Base-by-base conservation (phyloP, 2,797 vertebrate species). In the Arvicola amphibius region DNA sequence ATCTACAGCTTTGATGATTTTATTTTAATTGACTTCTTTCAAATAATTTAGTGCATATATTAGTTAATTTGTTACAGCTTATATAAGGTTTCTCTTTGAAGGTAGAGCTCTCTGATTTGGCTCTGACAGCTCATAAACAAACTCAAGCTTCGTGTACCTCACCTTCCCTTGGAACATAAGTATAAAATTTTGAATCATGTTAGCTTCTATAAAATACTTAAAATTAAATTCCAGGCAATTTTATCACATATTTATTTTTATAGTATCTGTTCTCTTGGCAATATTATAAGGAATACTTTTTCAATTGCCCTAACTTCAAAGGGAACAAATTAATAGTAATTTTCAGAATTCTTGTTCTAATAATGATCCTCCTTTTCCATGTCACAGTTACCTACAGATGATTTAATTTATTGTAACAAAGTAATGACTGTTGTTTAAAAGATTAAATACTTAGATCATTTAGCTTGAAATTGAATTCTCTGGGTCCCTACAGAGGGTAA, bases 21-120 rank as follows among this genome's bases (percentile, higher is more conserved):
- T 96, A 95, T 6, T 92, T 95, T n/a, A 92, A 5, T 83, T 94
- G 9, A 48, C 1, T 86, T 21, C 81, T 74, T 90, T 85, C 3
- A 90, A 67, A 92, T 17, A 78, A 59, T 46, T 63, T 61, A 23
- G 23, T 77, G 1, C 37, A 3, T 29, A 21, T 23, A 29, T 86
- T 92, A 59, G 46, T 65, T 59, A 71, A 5, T 61, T 74, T 32
- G 80, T 80, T 74, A 13, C 14, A 48, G 17, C 6, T 23, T 48
- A 46, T 63, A 34, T 1, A 23, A 46, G 17, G 11, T 67, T 65
- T 85, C 12, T 27, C 11, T 34, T 12, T 65, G 17, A 84, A 46
- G 10, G 27, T 63, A 29, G 14, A 83, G 37, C 34, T 85, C 6
- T 67, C 19, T 11, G n/a, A 34, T 34, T 67, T 34, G 83, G 11